Base-by-base conservation (phyloP, 2,888 invertebrate species). In the Meta bourneti region DNA sequence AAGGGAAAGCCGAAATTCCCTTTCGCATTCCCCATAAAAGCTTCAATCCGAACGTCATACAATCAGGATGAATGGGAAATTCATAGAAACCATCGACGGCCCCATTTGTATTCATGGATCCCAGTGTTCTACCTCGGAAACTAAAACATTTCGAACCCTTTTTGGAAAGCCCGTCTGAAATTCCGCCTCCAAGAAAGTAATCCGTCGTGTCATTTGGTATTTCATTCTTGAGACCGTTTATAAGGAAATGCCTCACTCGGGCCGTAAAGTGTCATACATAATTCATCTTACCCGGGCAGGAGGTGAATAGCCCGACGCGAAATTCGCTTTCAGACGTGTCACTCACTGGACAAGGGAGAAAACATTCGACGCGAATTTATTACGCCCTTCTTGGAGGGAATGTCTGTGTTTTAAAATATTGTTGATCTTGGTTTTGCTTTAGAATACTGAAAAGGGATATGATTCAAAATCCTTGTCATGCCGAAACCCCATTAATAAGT, bases 261-360 rank as follows among this genome's bases (percentile, higher is more conserved):
- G 7, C 8, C 51, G 8, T 52, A 78, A 78, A 11, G 19, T 52
- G 19, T 20, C 52, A 78, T 78, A 51, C 51, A 78, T 78, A 78
- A 78, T 78, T 52, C 78, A 78, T 19, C 51, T 19, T 52, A n/a
- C 20, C n/a, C 52, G 52, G 52, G 6, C 54, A 78, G 52, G 78
- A 52, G 19, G 52, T 11, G 20, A 13, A 6, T 7, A 52, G 20
- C 20, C 19, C 19, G 13, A 4, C 49, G 13, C n/a, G 16, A 49
- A 49, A 16, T 16, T 7, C n/a, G 7, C 48, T 75, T 75, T 13
- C 13, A 49, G 34, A 13, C 75, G 9, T 48, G 16, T 75, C 49
- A 13, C 19, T 19, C 72, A 1, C 19, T 72, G 8, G 72, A 7
- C 72, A 19, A 16, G 71, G 6, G 19, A n/a, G n/a, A n/a, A 6